These are phyloP conservation scores for Hippocampus kuda DNA, from an alignment of 2,797 vertebrate genomes.

Conservation along the genomic window DNA sequence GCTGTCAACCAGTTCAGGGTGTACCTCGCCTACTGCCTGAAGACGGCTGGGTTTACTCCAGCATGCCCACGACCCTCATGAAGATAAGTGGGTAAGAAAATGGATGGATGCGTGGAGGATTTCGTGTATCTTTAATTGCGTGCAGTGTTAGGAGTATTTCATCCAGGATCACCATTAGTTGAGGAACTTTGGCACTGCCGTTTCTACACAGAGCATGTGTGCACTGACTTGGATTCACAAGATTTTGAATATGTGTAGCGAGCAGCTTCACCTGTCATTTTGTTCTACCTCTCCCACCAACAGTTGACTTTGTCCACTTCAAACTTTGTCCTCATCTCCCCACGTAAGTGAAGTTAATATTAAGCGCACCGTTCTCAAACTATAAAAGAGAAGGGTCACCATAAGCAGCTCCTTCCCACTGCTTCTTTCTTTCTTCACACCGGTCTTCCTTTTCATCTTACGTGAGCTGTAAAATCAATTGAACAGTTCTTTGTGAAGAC, in stretches of 20 bases:
- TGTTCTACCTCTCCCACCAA: neutral
- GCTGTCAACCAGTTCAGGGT: too few relatives aligned
- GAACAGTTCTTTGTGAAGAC: constrained; percentile 49
- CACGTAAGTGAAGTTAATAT: neutral
- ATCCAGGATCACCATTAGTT: too few relatives aligned
- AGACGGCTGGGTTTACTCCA: too few relatives aligned
- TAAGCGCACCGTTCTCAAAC: neutral
- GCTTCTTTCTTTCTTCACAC: constrained; percentile 6
- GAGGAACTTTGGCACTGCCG: too few relatives aligned
- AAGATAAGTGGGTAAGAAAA: too few relatives aligned
- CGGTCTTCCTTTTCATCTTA: constrained; percentile 22
- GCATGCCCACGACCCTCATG: too few relatives aligned
- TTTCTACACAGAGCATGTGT: too few relatives aligned
- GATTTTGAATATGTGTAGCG: neutral
- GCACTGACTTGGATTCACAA: neutral
- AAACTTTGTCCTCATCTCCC: neutral
- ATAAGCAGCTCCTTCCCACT: neutral
- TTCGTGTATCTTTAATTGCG: too few relatives aligned
- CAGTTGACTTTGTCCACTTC: neutral
- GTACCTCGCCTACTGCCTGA: too few relatives aligned
- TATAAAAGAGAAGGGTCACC: neutral
- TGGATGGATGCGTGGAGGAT: too few relatives aligned
- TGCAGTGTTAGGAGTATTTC: too few relatives aligned
- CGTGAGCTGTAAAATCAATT: constrained; percentile 41
- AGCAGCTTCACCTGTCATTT: neutral